Evolutionary conservation across 1,140 invertebrate genomes (phyloP).

Genomic region (Saccostrea glomerata): DNA sequence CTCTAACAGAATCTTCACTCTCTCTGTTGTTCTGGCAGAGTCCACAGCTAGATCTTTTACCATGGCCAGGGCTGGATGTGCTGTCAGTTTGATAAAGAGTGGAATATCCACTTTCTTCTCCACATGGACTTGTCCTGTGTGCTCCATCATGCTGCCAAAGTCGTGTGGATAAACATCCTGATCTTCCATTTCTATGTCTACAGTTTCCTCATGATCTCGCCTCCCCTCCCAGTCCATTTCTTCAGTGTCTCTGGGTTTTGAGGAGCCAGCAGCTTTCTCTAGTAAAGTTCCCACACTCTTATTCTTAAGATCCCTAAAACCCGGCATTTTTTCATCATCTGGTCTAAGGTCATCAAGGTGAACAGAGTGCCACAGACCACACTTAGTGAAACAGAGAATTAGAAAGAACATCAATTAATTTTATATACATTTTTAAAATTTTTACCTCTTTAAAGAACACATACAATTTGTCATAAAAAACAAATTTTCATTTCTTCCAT

Average conservation of each 20-base stretch:
- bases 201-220: background rate
- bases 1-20: constrained; percentile 62
- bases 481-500: too few species aligned
- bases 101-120: constrained; percentile 44
- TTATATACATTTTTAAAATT: too few species aligned
- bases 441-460: too few species aligned
- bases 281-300: constrained; percentile 61
- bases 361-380: constrained; percentile 73
- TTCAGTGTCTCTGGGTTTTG: background rate
- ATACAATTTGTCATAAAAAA: too few species aligned
- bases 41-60: constrained; percentile 61
- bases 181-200: constrained; percentile 42
- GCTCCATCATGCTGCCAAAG: background rate
- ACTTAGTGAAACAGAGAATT: constrained; percentile 52
- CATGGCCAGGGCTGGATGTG: constrained; percentile 64
- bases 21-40: constrained; percentile 57
- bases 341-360: constrained; percentile 74
- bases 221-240: background rate
- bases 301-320: constrained; percentile 59
- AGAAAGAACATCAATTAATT: too few species aligned
- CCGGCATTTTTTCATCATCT: constrained; percentile 55
- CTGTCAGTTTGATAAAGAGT: constrained; percentile 45
- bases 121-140: constrained; percentile 17
- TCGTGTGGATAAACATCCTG: background rate
- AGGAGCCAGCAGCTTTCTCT: constrained; percentile 2